These are phyloP conservation scores for Seriola aureovittata DNA, from an alignment of 2,113 vertebrate species.

Conservation along the genomic window DNA sequence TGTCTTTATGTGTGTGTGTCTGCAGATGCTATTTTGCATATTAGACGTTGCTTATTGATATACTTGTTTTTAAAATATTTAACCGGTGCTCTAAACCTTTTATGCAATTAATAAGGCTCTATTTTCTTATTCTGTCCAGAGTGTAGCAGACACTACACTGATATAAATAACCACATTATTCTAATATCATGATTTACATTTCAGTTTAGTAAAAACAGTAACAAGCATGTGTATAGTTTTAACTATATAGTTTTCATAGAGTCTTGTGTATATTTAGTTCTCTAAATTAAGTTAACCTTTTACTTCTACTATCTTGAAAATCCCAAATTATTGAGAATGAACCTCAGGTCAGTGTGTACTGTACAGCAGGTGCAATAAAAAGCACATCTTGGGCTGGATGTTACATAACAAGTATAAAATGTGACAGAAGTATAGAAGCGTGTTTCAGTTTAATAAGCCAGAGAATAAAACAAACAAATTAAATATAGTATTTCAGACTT, in stretches of 20 bases:
- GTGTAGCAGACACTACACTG: constrained; percentile 48
- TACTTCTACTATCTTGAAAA: constrained; percentile 42
- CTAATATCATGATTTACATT: constrained; percentile 57
- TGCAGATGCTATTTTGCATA: constrained; percentile 11
- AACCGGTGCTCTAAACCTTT: constrained; percentile 64
- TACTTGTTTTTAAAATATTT: constrained; percentile 43
- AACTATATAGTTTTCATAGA: constrained; percentile 39
- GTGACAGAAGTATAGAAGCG: constrained; percentile 3
- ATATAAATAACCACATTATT: constrained; percentile 46
- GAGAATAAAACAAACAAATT: neutral
- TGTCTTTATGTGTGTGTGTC: neutral
- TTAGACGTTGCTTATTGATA: constrained; percentile 36
- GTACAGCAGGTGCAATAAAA: constrained; percentile 57
- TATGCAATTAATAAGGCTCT: constrained; percentile 74
- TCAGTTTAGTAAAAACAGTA: constrained; percentile 31
- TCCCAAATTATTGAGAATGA: constrained; percentile 53
- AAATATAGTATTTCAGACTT: constrained; percentile 7
- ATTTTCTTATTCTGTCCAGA: constrained; percentile 61
- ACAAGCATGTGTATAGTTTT: constrained; percentile 47
- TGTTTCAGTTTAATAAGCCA: constrained; percentile 42
- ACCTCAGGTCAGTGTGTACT: constrained; percentile 68
- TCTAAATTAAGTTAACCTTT: constrained; percentile 59
- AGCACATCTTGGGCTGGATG: constrained; percentile 54
- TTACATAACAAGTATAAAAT: constrained; percentile 9
- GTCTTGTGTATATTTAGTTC: constrained; percentile 54